These are phyloP conservation scores for Chymomyza fuscimana DNA, from an alignment of 2,888 invertebrate species.

Conservation along the genomic window DNA sequence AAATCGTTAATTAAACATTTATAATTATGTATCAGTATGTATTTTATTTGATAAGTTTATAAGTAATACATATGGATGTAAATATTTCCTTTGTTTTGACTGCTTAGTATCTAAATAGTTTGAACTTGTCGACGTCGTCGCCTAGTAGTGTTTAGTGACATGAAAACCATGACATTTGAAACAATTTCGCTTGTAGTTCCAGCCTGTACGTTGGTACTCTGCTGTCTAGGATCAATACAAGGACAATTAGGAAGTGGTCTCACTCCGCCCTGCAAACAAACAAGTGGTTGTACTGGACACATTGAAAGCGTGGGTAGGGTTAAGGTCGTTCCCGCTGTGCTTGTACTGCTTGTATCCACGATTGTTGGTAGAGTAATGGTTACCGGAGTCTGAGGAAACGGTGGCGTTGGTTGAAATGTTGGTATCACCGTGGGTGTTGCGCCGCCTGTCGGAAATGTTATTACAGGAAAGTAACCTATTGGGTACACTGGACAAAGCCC, in stretches of 20 bases:
- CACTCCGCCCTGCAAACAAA: slow-evolving; percentile 72
- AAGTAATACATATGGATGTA: not conserved
- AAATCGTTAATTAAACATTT: too few relatives aligned
- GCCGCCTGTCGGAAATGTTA: slow-evolving; percentile 63
- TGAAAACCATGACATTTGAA: slow-evolving; percentile 73
- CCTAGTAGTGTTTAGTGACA: slow-evolving; percentile 51
- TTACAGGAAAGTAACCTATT: slow-evolving; percentile 71
- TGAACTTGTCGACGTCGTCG: slow-evolving; percentile 52
- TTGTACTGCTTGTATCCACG: slow-evolving; percentile 15
- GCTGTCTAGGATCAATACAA: slow-evolving; percentile 77
- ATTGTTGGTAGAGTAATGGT: slow-evolving; percentile 34
- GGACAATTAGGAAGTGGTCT: slow-evolving; percentile 76
- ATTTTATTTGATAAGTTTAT: not conserved
- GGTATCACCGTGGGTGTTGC: slow-evolving; percentile 37
- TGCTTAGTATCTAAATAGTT: not conserved
- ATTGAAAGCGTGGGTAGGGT: slow-evolving; percentile 40
- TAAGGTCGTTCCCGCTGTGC: slow-evolving; percentile 23
- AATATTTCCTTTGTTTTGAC: not conserved
- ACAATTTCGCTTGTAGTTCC: slow-evolving; percentile 33
- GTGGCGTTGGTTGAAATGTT: slow-evolving; percentile 55
- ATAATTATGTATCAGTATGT: too few relatives aligned
- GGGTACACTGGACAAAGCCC: slow-evolving; percentile 75
- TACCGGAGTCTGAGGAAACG: slow-evolving; percentile 48
- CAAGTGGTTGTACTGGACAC: slow-evolving; percentile 69
- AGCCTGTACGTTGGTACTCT: slow-evolving; percentile 24